Evolutionary conservation across 92 coral and sea anemone genomes (phyloP).

Genomic region (Paramuricea clavata): DNA sequence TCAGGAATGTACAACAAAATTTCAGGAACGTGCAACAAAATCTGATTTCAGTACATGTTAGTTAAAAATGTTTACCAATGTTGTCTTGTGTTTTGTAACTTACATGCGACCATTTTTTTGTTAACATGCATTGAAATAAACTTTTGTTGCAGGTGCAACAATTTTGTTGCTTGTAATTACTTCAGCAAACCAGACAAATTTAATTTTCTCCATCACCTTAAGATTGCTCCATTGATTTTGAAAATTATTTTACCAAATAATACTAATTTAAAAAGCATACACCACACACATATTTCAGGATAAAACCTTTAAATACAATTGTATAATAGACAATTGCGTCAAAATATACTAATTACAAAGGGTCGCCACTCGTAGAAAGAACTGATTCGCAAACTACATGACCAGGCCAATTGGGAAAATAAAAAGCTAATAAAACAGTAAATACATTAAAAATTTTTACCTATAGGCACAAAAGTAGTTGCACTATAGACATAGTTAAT

Average conservation of each 20-base stretch:
- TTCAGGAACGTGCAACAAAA: no score
- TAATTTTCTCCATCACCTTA: no score
- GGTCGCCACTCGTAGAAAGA: background rate
- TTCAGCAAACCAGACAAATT: no score
- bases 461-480: no score
- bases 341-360: background rate
- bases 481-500: no score
- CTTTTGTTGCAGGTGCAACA: no score
- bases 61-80: no score
- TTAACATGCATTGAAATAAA: no score
- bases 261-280: background rate
- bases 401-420: background rate
- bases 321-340: conserved; percentile 10
- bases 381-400: background rate
- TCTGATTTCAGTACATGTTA: no score
- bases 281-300: background rate
- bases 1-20: background rate
- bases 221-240: background rate
- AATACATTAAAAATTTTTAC: background rate
- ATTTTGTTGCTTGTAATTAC: background rate
- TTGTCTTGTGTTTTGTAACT: no score
- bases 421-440: background rate
- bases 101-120: no score
- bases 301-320: conserved; percentile 24
- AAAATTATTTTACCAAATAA: no score